Evolutionary conservation across 2,797 vertebrate genomes (phyloP).

Genomic region (Rhadinocentrus ornatus): DNA sequence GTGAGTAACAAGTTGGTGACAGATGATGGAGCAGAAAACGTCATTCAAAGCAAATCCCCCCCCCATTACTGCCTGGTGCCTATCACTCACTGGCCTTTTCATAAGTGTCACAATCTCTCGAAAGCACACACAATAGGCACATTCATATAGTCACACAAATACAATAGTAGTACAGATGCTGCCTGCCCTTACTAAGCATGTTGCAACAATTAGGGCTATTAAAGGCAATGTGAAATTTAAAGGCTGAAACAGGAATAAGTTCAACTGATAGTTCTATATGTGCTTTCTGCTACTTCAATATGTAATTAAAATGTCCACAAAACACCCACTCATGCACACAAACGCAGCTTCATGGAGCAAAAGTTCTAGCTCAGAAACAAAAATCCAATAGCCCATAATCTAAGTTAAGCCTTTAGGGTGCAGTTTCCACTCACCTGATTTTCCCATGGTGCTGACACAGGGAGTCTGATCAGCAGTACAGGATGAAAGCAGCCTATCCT

Average conservation of each 20-base stretch:
- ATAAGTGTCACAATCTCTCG: conserved; percentile 37
- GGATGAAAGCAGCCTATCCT: conserved; percentile 26
- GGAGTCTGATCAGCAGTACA: conserved; percentile 33
- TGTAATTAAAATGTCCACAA: background rate
- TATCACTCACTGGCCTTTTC: conserved; percentile 74
- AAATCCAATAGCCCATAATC: conserved; percentile 4
- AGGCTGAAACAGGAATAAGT: background rate
- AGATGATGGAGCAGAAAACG: conserved; percentile 52
- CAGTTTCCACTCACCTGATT: conserved; percentile 80
- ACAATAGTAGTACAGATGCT: conserved; percentile 39
- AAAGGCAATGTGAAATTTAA: background rate
- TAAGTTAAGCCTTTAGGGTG: conserved; percentile 26
- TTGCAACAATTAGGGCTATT: conserved; percentile 11
- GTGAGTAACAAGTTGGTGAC: conserved; percentile 29
- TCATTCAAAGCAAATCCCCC: conserved; percentile 36
- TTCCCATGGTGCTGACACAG: conserved; percentile 80
- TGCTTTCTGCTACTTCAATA: background rate
- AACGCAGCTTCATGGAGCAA: conserved; percentile 1
- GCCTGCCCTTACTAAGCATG: conserved; percentile 12
- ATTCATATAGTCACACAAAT: conserved; percentile 58
- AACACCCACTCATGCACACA: background rate
- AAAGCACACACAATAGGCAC: conserved; percentile 67
- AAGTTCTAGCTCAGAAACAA: conserved; percentile 19
- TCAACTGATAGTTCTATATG: background rate
- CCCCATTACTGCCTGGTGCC: conserved; percentile 58